Conservation (phyloP, 53 echinoderm and acorn worm genomes). For the Arbacia lixula region DNA sequence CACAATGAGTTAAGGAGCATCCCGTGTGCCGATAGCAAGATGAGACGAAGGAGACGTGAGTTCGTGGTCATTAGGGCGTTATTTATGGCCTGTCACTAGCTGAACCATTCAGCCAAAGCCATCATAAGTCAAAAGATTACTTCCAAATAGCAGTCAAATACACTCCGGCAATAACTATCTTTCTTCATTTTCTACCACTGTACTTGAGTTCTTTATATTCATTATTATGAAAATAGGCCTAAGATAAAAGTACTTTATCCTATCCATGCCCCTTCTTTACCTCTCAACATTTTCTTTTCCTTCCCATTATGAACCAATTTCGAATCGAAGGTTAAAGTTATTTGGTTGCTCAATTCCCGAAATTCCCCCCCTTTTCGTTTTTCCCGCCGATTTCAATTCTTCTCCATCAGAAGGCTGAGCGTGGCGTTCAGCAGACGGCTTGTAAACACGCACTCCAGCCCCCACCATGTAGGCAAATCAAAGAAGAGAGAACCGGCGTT, state of each 20-base stretch:
- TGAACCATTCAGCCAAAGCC: slow-evolving; percentile 22
- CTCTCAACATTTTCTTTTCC: background rate
- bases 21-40: background rate
- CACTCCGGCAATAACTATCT: slow-evolving; percentile 42
- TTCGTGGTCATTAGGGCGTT: slow-evolving; percentile 15
- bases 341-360: slow-evolving; percentile 27
- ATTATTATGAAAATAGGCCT: no score
- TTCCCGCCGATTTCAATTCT: background rate
- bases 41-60: background rate
- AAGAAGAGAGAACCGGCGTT: no score
- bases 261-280: background rate
- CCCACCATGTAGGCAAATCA: no score
- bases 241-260: background rate
- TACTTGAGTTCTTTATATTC: background rate
- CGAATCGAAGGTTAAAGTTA: slow-evolving; percentile 41
- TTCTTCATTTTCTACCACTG: slow-evolving; percentile 24
- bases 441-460: no score
- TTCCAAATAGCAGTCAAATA: slow-evolving; percentile 39
- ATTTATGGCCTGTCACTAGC: slow-evolving; percentile 36
- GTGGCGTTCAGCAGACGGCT: no score
- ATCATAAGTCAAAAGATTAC: slow-evolving; percentile 54
- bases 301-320: slow-evolving; percentile 32
- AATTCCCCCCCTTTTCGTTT: background rate
- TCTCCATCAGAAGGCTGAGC: no score
- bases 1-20: no score